phyloP scores from a whole-genome alignment of 1,140 invertebrate genomes.

The Drosophila melanogaster region Release_6_plus_ISO1_MT NT_037436.4:9564501-9565000 shows the following conservation, averaged over 20 bases:
- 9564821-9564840: constrained; percentile 44
- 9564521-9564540: constrained; percentile 59
- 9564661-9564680: constrained; percentile 47
- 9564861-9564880: constrained; percentile 56
- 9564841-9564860: constrained; percentile 44
- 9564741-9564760: constrained; percentile 64
- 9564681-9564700: constrained; percentile 45
- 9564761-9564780: constrained; percentile 69
- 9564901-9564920: constrained; percentile 60
- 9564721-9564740: constrained; percentile 49
- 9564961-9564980: constrained; percentile 79
- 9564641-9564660: constrained; percentile 67
- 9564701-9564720: constrained; percentile 44
- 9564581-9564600: constrained; percentile 5
- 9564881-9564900: constrained; percentile 60
- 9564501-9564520: constrained; percentile 9
- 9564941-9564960: constrained; percentile 42
- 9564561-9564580: constrained; percentile 21
- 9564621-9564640: constrained; percentile 61
- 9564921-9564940: constrained; percentile 18
- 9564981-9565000: constrained; percentile 64
- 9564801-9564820: constrained; percentile 64
- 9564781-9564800: constrained; percentile 50
- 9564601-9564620: constrained; percentile 54
- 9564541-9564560: constrained; percentile 52